Evolutionary conservation across 2,797 vertebrate species (phyloP).

Genomic region (Acipenser oxyrinchus): DNA sequence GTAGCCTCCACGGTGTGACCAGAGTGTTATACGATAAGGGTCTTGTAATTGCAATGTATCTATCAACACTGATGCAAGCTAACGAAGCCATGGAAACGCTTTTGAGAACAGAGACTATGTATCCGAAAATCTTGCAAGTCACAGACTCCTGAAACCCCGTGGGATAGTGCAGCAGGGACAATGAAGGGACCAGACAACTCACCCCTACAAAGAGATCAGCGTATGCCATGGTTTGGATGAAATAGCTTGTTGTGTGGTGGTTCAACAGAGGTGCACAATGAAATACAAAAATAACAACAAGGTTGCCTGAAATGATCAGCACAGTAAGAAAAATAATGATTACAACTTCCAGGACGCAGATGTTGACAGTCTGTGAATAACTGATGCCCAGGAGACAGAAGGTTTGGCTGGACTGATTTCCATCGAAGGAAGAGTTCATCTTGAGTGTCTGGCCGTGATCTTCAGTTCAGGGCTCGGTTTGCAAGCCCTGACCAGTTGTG

Average conservation of each 20-base stretch:
- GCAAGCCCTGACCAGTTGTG: conserved; percentile 43
- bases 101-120: conserved; percentile 91
- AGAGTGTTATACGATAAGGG: conserved; percentile 84
- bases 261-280: conserved; percentile 94
- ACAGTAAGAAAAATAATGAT: conserved; percentile 86
- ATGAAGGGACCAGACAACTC: conserved; percentile 90
- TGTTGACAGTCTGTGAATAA: conserved; percentile 74
- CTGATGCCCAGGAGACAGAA: conserved; percentile 79
- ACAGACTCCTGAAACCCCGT: conserved; percentile 75
- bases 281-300: conserved; percentile 94
- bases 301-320: conserved; percentile 89
- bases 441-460: no score
- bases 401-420: conserved; percentile 60
- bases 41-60: conserved; percentile 88
- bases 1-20: conserved; percentile 87
- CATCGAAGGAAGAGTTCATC: no score
- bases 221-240: conserved; percentile 98
- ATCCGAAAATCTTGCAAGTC: conserved; percentile 88
- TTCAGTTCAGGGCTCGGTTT: conserved; percentile 47
- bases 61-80: conserved; percentile 91
- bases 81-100: conserved; percentile 92
- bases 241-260: conserved; percentile 93
- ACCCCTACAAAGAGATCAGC: conserved; percentile 92
- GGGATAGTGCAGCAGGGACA: conserved; percentile 81
- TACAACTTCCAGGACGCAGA: conserved; percentile 86